Percentiles rank a stretch among this genome's conserved stretches.
Evolutionary conservation across 2,113 vertebrate genomes (phyloP).

Genomic region (Ovis aries): DNA sequence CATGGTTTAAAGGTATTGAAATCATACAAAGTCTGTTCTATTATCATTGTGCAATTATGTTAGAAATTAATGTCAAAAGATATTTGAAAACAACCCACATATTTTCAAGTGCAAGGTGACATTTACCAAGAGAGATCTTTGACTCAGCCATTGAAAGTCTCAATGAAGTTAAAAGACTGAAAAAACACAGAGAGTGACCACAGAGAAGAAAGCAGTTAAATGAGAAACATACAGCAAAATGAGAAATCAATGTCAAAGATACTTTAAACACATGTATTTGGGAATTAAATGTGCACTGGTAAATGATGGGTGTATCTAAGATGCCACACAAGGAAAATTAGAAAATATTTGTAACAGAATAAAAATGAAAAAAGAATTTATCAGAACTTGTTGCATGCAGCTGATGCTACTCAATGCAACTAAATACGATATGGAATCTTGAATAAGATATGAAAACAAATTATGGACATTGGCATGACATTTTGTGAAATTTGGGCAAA

Average conservation of each 20-base stretch:
- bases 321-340: neutral
- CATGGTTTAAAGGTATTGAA: neutral
- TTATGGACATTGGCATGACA: neutral
- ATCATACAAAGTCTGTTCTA: neutral
- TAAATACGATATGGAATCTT: neutral
- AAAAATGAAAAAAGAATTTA: neutral
- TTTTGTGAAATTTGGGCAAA: neutral
- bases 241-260: neutral
- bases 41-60: neutral
- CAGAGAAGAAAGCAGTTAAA: neutral
- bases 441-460: neutral
- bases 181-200: neutral
- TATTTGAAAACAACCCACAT: neutral
- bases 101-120: neutral
- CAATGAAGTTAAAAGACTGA: neutral
- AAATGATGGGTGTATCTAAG: neutral
- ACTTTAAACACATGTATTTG: neutral
- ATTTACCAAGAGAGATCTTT: neutral
- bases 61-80: neutral
- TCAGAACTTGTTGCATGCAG: neutral
- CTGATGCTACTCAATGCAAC: neutral
- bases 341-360: neutral
- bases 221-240: neutral
- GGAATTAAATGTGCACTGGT: neutral
- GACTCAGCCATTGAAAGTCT: neutral